These are phyloP conservation scores for Pungitius pungitius DNA, from an alignment of 2,113 vertebrate species.

Conservation along the genomic window DNA sequence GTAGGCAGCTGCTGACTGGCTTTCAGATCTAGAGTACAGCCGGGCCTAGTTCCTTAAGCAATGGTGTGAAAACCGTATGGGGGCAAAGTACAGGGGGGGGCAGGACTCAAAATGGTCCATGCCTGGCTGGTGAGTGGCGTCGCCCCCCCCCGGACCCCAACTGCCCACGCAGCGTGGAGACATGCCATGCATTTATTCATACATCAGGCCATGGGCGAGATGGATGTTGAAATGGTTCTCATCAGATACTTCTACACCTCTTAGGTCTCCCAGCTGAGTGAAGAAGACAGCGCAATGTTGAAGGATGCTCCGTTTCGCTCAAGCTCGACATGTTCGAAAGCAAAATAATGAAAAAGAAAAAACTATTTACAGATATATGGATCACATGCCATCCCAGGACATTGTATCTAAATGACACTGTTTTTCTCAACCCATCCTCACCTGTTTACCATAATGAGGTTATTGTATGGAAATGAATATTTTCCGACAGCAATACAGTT, in stretches of 20 bases:
- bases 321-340: neutral
- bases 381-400: slow-evolving; percentile 18
- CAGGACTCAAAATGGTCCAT: slow-evolving; percentile 46
- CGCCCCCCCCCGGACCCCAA: neutral
- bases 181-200: slow-evolving; percentile 79
- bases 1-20: slow-evolving; percentile 37
- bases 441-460: slow-evolving; percentile 45
- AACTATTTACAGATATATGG: slow-evolving; percentile 20
- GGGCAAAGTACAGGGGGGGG: slow-evolving; percentile 11
- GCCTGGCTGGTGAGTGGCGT: slow-evolving; percentile 36
- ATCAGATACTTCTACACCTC: slow-evolving; percentile 36
- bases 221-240: slow-evolving; percentile 40
- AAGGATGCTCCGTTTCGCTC: slow-evolving; percentile 25
- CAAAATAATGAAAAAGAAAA: slow-evolving; percentile 27
- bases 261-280: slow-evolving; percentile 27
- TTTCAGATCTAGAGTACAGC: slow-evolving; percentile 24
- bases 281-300: slow-evolving; percentile 4
- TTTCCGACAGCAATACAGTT: slow-evolving; percentile 37
- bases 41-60: slow-evolving; percentile 17
- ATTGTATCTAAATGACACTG: slow-evolving; percentile 33
- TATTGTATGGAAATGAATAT: slow-evolving; percentile 59
- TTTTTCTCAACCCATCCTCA: slow-evolving; percentile 19
- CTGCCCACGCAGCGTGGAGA: slow-evolving; percentile 7
- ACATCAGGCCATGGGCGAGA: slow-evolving; percentile 58
- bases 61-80: slow-evolving; percentile 34